phyloP scores from a whole-genome alignment of 2,113 vertebrate species.

The Odobenus rosmarus region DNA sequence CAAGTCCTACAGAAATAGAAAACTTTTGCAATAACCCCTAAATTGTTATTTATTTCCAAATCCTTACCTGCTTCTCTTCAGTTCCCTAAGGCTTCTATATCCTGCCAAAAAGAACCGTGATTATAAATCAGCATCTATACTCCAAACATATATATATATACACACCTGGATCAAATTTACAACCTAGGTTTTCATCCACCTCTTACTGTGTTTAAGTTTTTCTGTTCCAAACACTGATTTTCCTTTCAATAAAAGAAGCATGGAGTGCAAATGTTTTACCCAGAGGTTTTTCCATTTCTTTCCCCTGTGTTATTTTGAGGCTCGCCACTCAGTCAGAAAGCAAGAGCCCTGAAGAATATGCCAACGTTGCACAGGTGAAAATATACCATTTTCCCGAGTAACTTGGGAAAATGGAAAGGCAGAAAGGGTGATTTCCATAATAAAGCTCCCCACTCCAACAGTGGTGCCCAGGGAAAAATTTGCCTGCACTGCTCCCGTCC shows the following conservation, averaged over 20 bases:
- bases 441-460: background rate
- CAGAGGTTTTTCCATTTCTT: slow-evolving; percentile 2
- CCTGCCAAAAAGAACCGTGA: slow-evolving; percentile 35
- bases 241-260: slow-evolving; percentile 54
- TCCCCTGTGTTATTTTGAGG: slow-evolving; percentile 3
- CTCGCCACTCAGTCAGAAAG: background rate
- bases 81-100: slow-evolving; percentile 33
- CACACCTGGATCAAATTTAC: slow-evolving; percentile 31
- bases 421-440: background rate
- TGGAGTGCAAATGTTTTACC: background rate
- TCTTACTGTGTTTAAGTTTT: slow-evolving; percentile 58
- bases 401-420: background rate
- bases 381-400: background rate
- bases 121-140: slow-evolving; percentile 44
- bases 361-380: background rate
- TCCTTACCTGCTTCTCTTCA: background rate
- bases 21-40: slow-evolving; percentile 58
- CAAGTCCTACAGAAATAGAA: slow-evolving; percentile 33
- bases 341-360: background rate
- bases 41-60: slow-evolving; percentile 66
- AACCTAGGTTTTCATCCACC: slow-evolving; percentile 23
- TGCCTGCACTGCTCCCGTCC: background rate
- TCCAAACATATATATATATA: background rate
- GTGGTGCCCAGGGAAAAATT: background rate
- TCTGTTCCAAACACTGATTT: slow-evolving; percentile 63